These are phyloP conservation scores for Hecatera dysodea DNA, from an alignment of 2,888 invertebrate species.

Conservation along the genomic window DNA sequence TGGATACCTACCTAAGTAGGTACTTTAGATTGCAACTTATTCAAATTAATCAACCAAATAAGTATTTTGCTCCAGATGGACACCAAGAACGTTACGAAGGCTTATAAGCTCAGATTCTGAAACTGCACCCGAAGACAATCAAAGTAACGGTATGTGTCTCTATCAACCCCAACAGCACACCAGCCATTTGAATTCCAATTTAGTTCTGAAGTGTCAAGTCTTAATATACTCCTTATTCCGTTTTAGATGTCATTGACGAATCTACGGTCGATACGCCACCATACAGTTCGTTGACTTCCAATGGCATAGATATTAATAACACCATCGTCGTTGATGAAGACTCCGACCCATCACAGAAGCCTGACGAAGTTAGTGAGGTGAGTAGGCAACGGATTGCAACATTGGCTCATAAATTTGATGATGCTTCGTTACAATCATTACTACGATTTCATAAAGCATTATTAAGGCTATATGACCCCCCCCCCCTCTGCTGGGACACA, in stretches of 20 bases:
- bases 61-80: slow-evolving; percentile 78
- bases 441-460: too few relatives aligned
- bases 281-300: slow-evolving; percentile 79
- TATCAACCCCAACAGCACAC: too few relatives aligned
- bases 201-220: neutral
- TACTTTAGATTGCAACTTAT: neutral
- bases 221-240: neutral
- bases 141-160: slow-evolving; percentile 72
- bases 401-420: neutral
- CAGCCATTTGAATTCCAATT: neutral
- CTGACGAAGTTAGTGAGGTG: slow-evolving; percentile 79
- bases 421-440: too few relatives aligned
- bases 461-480: too few relatives aligned
- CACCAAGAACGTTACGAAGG: slow-evolving; percentile 81
- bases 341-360: slow-evolving; percentile 65
- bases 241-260: slow-evolving; percentile 71
- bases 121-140: slow-evolving; percentile 72
- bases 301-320: slow-evolving; percentile 79
- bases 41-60: neutral
- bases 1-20: neutral
- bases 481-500: too few relatives aligned
- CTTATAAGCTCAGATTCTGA: slow-evolving; percentile 83
- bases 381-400: neutral
- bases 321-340: slow-evolving; percentile 67
- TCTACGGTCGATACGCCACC: slow-evolving; percentile 72